Conservation (phyloP, 2,797 vertebrate genomes). For the Neoniphon sammara region DNA sequence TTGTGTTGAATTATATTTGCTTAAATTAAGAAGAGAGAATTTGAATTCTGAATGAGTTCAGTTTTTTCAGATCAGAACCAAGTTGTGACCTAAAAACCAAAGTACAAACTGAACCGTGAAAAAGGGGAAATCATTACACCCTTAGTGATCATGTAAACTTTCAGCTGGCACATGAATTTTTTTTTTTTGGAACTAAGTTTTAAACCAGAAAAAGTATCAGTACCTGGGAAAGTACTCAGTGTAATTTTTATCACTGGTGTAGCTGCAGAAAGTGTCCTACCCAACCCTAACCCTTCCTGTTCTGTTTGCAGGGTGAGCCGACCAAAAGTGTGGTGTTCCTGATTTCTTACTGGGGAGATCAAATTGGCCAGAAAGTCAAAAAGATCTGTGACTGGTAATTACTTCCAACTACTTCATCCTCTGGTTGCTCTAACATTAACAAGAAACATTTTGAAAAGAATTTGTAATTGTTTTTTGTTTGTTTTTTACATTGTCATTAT, state of each 20-base stretch:
- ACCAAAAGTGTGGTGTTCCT: constrained; percentile 93
- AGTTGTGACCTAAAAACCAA: too few relatives aligned
- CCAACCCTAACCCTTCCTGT: neutral
- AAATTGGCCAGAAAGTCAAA: constrained; percentile 98
- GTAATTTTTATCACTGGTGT: neutral
- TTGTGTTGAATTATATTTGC: too few relatives aligned
- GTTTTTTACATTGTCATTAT: too few relatives aligned
- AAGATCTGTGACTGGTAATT: constrained; percentile 98
- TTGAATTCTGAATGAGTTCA: too few relatives aligned
- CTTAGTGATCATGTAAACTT: neutral
- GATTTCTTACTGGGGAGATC: constrained; percentile 98
- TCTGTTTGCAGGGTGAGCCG: constrained; percentile 85
- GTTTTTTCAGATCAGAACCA: too few relatives aligned
- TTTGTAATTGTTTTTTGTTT: neutral
- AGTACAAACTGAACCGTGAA: too few relatives aligned
- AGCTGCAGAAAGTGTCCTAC: neutral
- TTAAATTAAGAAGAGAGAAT: too few relatives aligned
- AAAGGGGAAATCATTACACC: neutral
- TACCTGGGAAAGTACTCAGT: neutral
- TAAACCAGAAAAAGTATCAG: neutral
- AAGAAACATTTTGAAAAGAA: neutral
- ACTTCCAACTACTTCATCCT: neutral
- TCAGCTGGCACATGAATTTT: neutral
- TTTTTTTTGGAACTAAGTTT: neutral
- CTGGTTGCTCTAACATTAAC: neutral